phyloP scores from a whole-genome alignment of 2,797 vertebrate species.

The Muscicapa comitata region DNA sequence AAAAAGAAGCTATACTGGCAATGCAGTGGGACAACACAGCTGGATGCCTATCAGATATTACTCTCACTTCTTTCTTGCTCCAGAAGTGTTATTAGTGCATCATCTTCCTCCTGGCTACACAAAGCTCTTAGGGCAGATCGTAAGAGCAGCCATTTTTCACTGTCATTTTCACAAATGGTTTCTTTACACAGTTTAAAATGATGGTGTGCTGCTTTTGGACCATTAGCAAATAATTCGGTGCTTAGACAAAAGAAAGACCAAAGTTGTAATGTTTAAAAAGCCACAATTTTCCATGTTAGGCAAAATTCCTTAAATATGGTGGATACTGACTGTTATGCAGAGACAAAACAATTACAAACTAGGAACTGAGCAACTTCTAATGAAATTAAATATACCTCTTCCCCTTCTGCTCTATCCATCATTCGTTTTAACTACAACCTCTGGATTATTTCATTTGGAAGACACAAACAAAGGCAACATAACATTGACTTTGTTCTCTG shows the following conservation, averaged over 20 bases:
- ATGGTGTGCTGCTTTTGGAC: neutral
- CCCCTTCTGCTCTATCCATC: neutral
- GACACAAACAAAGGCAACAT: neutral
- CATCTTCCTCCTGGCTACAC: neutral
- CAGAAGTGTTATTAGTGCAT: neutral
- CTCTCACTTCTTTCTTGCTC: neutral
- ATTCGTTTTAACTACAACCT: neutral
- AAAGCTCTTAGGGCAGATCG: neutral
- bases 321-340: neutral
- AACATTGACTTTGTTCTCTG: neutral
- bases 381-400: slow-evolving; percentile 18
- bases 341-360: neutral
- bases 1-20: neutral
- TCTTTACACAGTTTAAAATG: neutral
- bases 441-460: neutral
- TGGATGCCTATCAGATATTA: neutral
- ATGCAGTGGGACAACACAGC: neutral
- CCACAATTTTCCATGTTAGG: neutral
- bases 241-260: neutral
- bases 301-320: neutral
- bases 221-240: neutral
- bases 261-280: neutral
- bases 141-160: neutral
- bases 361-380: neutral
- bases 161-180: neutral